Evolutionary conservation across 2,113 vertebrate species (phyloP).

Genomic region (Tinamus guttatus): DNA sequence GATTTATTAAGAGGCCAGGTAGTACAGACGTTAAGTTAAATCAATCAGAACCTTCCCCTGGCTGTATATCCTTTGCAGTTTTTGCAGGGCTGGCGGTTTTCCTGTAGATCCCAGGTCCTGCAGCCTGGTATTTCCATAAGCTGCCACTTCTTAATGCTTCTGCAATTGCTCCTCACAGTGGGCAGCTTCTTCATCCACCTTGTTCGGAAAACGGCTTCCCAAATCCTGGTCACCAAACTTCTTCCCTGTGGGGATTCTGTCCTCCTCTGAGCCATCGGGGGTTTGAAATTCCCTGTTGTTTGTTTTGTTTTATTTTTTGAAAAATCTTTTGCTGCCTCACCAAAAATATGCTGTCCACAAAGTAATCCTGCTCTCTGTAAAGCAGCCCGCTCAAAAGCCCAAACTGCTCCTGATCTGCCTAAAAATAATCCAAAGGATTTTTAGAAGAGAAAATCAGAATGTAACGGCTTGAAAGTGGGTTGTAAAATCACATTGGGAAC

Average conservation of each 20-base stretch:
- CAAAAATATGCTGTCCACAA: neutral
- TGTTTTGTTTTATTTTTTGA: neutral
- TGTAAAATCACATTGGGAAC: neutral
- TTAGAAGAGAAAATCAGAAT: neutral
- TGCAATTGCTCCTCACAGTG: neutral
- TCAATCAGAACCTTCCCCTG: neutral
- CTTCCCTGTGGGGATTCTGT: neutral
- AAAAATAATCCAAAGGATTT: neutral
- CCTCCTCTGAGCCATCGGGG: neutral
- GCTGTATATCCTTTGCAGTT: neutral
- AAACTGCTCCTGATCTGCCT: neutral
- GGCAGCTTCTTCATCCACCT: fast-evolving
- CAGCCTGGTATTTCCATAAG: neutral
- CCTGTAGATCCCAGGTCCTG: neutral
- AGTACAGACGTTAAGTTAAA: neutral
- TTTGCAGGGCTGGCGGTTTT: neutral
- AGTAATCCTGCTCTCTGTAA: neutral
- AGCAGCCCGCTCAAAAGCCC: neutral
- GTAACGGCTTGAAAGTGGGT: neutral
- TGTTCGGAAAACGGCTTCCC: neutral
- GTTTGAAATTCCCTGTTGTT: neutral
- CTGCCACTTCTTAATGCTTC: neutral
- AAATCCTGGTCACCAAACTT: neutral
- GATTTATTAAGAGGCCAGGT: neutral
- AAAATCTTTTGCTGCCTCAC: neutral